These are phyloP conservation scores for Micrastur ruficollis DNA, from an alignment of 2,797 vertebrate species.

Conservation along the genomic window DNA sequence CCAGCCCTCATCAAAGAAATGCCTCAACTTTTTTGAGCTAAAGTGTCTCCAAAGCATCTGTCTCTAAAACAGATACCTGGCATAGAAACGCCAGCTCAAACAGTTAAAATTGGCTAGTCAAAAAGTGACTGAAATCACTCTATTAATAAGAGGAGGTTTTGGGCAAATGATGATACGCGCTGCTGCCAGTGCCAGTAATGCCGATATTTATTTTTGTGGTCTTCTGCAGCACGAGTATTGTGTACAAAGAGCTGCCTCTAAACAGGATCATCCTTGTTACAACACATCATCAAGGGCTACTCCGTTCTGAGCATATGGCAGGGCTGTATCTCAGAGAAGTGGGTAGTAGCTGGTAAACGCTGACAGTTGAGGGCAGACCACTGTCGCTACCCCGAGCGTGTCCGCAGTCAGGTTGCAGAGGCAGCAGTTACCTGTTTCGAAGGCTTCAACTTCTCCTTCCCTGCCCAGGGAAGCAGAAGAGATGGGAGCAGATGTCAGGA, in stretches of 20 bases:
- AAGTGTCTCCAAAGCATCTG: conserved; percentile 60
- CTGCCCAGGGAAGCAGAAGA: background rate
- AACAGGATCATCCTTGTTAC: background rate
- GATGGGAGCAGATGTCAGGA: conserved; percentile 56
- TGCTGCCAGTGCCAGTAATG: background rate
- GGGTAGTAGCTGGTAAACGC: background rate
- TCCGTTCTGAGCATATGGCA: conserved; percentile 3
- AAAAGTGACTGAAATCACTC: conserved; percentile 5
- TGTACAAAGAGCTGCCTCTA: background rate
- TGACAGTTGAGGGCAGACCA: background rate
- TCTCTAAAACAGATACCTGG: conserved; percentile 50
- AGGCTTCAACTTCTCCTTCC: background rate
- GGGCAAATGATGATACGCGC: background rate
- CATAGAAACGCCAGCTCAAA: conserved; percentile 19
- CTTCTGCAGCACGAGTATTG: background rate
- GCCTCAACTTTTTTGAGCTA: conserved; percentile 39
- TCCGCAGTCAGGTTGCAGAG: background rate
- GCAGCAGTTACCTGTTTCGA: conserved; percentile 37
- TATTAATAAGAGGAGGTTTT: conserved; percentile 19
- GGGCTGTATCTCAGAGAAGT: background rate
- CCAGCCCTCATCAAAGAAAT: conserved; percentile 13
- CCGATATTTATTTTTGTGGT: background rate
- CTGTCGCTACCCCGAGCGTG: background rate
- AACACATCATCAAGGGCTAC: conserved; percentile 40
- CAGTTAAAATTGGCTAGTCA: conserved; percentile 38